Base-by-base conservation (phyloP, 92 coral and sea anemone genomes). In the Metridium senile region DNA sequence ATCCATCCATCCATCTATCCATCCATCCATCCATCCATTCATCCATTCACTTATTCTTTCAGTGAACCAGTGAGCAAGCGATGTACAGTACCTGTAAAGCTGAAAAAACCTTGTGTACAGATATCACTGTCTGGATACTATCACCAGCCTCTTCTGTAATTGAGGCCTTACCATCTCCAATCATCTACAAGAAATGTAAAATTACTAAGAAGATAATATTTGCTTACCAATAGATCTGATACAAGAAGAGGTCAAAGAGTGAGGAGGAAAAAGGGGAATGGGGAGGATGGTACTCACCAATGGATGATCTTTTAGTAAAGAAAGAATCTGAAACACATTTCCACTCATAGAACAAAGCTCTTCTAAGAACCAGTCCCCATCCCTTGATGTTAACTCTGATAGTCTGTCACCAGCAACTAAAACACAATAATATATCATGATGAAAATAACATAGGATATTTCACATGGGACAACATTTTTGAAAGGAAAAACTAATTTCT, bases 311-410 rank as follows among this genome's bases (percentile, higher is more conserved):
- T 81, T 88, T 25, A 91, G 77, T 22, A 91, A 70, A 59, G 93
- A 74, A 0, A 90, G 86, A 67, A 95, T 86, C 76, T 95, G 99
- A 73, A 85, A 92, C 29, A 92, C 99, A 75, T 95, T 95, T 1
- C 99, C 99, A 70, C 95, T 95, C 99, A 95, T 91, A 20, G 99
- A 95, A 29, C 94, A 92, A 6, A 95, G 91, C 59, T 95, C 99
- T 47, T 95, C 99, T 46, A 95, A 87, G 81, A 92, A 95, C 99
- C 99, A 95, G 76, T 95, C 99, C 16, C 99, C 99, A 53, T 95
- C 99, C 54, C 97, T 86, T 20, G 99, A 95, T 26, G 92, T 88
- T 58, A 95, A 74, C 18, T 95, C 99, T 66, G 93, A 82, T 23
- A 95, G 80, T 33, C 97, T 83, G 69, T 84, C 97, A 49, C 89